These are phyloP conservation scores for Naso thynnoides DNA, from an alignment of 2,797 vertebrate species.

Conservation along the genomic window DNA sequence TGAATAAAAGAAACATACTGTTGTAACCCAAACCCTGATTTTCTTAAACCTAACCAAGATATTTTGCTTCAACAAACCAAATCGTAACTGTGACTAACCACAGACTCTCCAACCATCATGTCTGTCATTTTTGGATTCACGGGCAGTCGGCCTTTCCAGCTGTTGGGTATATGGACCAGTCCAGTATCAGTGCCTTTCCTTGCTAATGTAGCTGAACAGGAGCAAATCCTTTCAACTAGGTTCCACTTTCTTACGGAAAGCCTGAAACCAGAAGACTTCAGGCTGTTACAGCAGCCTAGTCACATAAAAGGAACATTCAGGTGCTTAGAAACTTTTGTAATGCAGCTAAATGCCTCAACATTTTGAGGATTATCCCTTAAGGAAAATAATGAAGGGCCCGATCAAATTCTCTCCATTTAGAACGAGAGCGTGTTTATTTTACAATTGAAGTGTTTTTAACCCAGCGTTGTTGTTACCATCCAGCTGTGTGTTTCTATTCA, in stretches of 20 bases:
- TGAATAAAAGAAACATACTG: no score
- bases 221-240: constrained; percentile 13
- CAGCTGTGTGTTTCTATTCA: constrained; percentile 12
- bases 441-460: neutral
- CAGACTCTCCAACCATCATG: no score
- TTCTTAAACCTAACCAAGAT: no score
- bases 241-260: neutral
- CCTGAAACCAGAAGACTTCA: constrained; percentile 1
- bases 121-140: no score
- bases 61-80: no score
- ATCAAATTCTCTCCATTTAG: constrained; percentile 12
- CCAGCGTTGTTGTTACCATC: constrained; percentile 10
- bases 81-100: no score
- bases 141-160: no score
- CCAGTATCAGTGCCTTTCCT: neutral
- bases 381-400: constrained; percentile 3
- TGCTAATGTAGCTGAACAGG: neutral
- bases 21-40: no score
- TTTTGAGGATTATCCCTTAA: neutral
- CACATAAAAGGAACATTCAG: neutral
- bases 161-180: no score
- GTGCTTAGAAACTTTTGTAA: neutral
- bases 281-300: neutral
- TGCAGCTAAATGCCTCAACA: neutral
- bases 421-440: constrained; percentile 24